These are phyloP conservation scores for Cataglyphis hispanica DNA, from an alignment of 1,140 invertebrate genomes.

Conservation along the genomic window DNA sequence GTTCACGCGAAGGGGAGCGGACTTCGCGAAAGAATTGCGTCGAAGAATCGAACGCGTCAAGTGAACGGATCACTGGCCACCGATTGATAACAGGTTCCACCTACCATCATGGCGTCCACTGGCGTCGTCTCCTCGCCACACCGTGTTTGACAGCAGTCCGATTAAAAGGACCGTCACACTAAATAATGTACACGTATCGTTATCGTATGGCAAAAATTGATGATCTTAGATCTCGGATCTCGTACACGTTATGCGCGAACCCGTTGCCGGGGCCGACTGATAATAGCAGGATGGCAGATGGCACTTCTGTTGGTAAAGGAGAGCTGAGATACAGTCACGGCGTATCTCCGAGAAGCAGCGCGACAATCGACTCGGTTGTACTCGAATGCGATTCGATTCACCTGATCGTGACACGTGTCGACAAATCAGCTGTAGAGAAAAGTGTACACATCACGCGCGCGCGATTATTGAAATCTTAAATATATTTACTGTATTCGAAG, in stretches of 20 bases:
- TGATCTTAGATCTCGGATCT: background rate
- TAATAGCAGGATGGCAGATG: background rate
- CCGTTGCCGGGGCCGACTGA: constrained; percentile 1
- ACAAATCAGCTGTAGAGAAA: background rate
- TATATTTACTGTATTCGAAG: too few relatives aligned
- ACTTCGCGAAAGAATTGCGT: background rate
- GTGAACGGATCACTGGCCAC: constrained; percentile 56
- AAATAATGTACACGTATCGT: constrained; percentile 8
- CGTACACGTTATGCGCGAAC: background rate
- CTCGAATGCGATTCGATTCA: background rate
- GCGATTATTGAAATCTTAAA: background rate
- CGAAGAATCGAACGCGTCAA: constrained; percentile 51
- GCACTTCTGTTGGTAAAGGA: constrained; percentile 11
- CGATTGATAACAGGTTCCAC: constrained; percentile 86
- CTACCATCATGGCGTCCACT: constrained; percentile 86
- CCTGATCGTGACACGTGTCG: background rate
- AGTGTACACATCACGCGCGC: background rate
- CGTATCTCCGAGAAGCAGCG: constrained; percentile 5
- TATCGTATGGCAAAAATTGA: background rate
- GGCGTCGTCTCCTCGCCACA: constrained; percentile 79
- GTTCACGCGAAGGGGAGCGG: background rate
- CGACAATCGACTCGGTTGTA: background rate
- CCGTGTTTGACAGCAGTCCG: constrained; percentile 55
- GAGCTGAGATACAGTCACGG: background rate
- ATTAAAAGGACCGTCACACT: constrained; percentile 21